A percentile compares a stretch with the other conserved stretches of the same genome.
Evolutionary conservation across 2,113 vertebrate genomes (phyloP).

Genomic region (Callopanchax toddi): DNA sequence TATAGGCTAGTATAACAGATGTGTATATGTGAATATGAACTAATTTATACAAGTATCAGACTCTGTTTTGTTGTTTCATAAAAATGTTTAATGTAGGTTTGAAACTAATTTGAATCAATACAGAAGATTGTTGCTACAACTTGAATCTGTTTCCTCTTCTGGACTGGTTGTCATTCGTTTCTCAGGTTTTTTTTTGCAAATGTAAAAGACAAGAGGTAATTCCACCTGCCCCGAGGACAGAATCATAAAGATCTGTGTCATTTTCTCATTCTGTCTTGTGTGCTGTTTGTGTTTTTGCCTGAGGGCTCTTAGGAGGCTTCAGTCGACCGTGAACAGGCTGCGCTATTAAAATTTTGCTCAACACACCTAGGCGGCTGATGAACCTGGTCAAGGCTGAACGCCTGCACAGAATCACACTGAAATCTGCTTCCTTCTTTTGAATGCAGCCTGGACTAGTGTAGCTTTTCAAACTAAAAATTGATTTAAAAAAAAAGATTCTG

Average conservation of each 20-base stretch:
- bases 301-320: constrained; percentile 26
- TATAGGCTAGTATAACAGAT: too few species aligned
- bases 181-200: background rate
- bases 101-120: too few species aligned
- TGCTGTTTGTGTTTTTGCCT: constrained; percentile 26
- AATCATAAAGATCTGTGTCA: constrained; percentile 44
- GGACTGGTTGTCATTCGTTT: background rate
- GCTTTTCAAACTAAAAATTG: too few species aligned
- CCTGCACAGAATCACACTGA: constrained; percentile 22
- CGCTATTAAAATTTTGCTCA: constrained; percentile 55
- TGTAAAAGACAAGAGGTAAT: constrained; percentile 31
- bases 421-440: constrained; percentile 17
- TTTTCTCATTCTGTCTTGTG: constrained; percentile 23
- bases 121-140: too few species aligned
- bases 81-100: too few species aligned
- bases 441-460: constrained; percentile 2
- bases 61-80: too few species aligned
- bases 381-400: constrained; percentile 38
- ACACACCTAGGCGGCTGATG: constrained; percentile 39
- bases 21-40: too few species aligned
- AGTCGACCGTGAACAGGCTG: constrained; percentile 56
- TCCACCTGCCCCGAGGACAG: constrained; percentile 50
- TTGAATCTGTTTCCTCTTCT: constrained; percentile 12
- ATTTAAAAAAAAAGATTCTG: too few species aligned
- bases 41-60: too few species aligned